Base-by-base conservation (phyloP, 2,888 invertebrate species). In the Pteria penguin region DNA sequence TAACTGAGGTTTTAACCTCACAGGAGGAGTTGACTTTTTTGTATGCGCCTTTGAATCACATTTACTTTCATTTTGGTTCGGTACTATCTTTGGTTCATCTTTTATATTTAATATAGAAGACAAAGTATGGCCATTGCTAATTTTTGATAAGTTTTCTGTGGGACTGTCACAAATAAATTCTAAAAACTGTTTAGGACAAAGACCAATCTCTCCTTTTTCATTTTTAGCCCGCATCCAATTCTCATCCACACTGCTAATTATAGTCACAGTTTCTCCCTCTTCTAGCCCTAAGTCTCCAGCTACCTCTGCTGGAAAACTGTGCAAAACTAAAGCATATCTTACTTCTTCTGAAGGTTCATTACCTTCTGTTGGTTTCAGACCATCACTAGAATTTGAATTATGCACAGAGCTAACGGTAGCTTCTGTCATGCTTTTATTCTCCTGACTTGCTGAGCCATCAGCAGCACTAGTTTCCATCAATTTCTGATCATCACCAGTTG, bases 201-300 rank as follows among this genome's bases (percentile, higher is more conserved):
- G 83, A 2, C 93, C 93, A 22, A 86, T 74, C 31, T 87, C 76
- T 2, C 92, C 93, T 71, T 36, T 27, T 27, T 91, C 90, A 81
- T 91, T 90, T 62, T 82, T 82, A 2, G 90, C 92, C 78, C 90
- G 85, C 52, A 89, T 84, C 93, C 93, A 93, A 79, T 92, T 89
- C 18, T 85, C 87, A 82, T 92, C 90, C 11, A 92, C 72, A 65
- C 90, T 80, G 29, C 85, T 81, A 14, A 92, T 62, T 32, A 93
- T 83, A 29, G 88, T 90, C 3, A 93, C 88, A 26, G 90, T 91
- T 75, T 93, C 93, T 3, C 93, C 93, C 84, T 92, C 91, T 31
- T 79, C 75, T 26, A 92, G 83, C 69, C 70, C 82, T 11, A 93
- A 78, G 78, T 93, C 92, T 29, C 88, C 88, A 24, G 86, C 84